Percentiles rank a stretch among this genome's conserved stretches.
Conservation (phyloP, 2,113 vertebrate species). For the Crotalus viridis region DNA sequence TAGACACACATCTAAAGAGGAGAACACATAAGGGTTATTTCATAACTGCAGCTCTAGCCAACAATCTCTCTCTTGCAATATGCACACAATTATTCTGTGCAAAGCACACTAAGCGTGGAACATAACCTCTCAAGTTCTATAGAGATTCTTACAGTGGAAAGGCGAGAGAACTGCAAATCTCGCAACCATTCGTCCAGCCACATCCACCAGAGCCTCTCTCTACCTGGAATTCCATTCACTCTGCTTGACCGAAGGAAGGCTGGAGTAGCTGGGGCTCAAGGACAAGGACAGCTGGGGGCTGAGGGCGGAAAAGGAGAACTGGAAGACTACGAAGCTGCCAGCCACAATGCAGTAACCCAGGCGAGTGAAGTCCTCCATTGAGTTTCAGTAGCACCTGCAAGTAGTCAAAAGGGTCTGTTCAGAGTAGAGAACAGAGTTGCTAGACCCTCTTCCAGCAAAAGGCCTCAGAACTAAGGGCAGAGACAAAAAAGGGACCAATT, state of each 20-base stretch:
- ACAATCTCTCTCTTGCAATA: neutral
- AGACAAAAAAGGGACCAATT: neutral
- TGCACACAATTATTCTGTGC: neutral
- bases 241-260: constrained; percentile 65
- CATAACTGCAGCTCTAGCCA: neutral
- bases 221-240: constrained; percentile 84
- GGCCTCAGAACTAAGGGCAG: neutral
- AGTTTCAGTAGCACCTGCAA: neutral
- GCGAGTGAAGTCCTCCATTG: constrained; percentile 34
- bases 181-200: neutral
- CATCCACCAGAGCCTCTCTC: neutral
- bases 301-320: constrained; percentile 72
- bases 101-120: neutral
- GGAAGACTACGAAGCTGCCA: constrained; percentile 76
- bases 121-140: neutral
- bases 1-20: constrained; percentile 72
- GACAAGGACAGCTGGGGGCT: constrained; percentile 68
- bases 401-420: neutral
- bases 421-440: neutral
- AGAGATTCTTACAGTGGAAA: neutral
- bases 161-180: neutral
- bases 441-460: neutral
- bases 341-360: constrained; percentile 62
- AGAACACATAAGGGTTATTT: neutral
- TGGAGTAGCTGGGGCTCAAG: constrained; percentile 62